These are phyloP conservation scores for Rattus norvegicus DNA, from an alignment of 2,113 vertebrate genomes.

Conservation along the genomic window GRCr8 NC_086021.1:168749501-168750000, in stretches of 20 bases:
- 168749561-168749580: neutral
- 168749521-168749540: neutral
- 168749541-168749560: neutral
- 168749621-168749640: neutral
- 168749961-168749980: neutral
- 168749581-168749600: neutral
- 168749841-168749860: neutral
- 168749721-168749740: neutral
- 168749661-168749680: neutral
- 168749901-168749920: too few species aligned
- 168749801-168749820: neutral
- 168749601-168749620: neutral
- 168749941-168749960: neutral
- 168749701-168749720: neutral
- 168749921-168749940: neutral
- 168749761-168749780: neutral
- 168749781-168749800: neutral
- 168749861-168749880: neutral
- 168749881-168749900: neutral
- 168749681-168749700: conserved; percentile 38
- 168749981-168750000: too few species aligned
- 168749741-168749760: neutral
- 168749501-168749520: neutral
- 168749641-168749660: neutral
- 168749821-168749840: neutral